Evolutionary conservation across 2,888 invertebrate genomes (phyloP), one percentile per base, ranked within the genome.

Genomic region (Poecilobothrus nobilitatus): DNA sequence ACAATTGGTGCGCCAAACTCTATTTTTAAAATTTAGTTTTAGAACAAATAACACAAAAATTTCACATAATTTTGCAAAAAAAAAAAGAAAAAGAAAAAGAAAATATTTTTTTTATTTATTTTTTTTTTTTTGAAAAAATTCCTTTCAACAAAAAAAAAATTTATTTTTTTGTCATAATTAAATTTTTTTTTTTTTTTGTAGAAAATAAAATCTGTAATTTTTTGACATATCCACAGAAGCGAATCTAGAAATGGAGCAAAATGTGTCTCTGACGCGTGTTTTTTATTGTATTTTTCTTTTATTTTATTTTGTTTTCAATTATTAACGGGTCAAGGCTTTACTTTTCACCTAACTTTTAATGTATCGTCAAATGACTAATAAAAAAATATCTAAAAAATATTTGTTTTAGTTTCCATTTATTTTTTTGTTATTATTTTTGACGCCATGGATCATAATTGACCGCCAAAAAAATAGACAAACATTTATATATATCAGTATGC

Each of bases 401-500:
- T 53, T 53, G 53, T 18, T 18, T 18, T 18, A 15, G 6, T 9
- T 44, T 44, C 44, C 12, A 9, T 12, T 44, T 44, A 18, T 53
- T 53, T 53, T 53, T 53, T 53, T 41, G 41, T 41, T 53, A n/a
- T 53, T 18, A 53, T 53, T 53, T 53, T 53, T 53, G n/a, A 53
- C 53, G 53, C 53, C 53, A 53, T 18, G 53, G 53, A 18, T 18
- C 53, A 53, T 2, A 53, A 53, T 53, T 18, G 53, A 53, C 15
- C 5, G 37, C 37, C 37, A 37, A 37, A 37, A 18, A 18, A 18
- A 2, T 53, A 53, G 53, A 53, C 27, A 27, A 27, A 27, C 27
- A 27, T 53, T n/a, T 53, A 53, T 3, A 44, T 3, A 44, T n/a
- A n/a, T n/a, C 7, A 12, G 18, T 53, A 6, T n/a, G 53, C 18